Evolutionary conservation across 1,140 invertebrate genomes (phyloP), one percentile per base, ranked within the genome.

Genomic region (Muscidifurax raptorellus): DNA sequence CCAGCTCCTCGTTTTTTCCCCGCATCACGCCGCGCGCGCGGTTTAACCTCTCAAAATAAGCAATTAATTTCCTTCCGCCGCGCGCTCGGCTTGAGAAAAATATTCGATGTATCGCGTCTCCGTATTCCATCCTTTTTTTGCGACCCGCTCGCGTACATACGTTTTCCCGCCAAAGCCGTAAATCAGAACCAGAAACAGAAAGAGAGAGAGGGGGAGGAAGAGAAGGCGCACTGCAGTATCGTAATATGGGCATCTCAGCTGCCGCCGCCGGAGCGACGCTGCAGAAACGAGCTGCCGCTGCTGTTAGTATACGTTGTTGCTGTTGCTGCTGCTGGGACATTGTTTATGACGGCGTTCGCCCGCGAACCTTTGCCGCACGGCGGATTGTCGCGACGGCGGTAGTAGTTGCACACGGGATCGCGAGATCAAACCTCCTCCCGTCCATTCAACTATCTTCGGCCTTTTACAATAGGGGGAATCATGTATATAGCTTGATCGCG

Each of bases 301-400:
- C 74, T n/a, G 28, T 27, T 22, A 25, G 6, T 44, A n/a, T n/a
- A n/a, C n/a, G n/a, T n/a, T n/a, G n/a, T 40, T 40, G 36, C 36
- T 40, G 36, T 40, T 40, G 15, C 44, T 77, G 36, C 40, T 18
- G n/a, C 4, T 6, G 30, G 1, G 83, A 85, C 78, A 76, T 85
- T 85, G 78, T 85, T 85, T 85, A 85, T 80, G 83, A 80, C 83
- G 72, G 78, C 83, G 32, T 66, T 59, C 25, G 40, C 32, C 10
- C 77, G 52, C 32, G 18, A 27, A 77, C 76, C 28, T 22, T 30
- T 47, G n/a, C 32, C 67, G 30, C 64, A 9, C n/a, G 25, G 72
- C 74, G 27, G 74, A 83, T 83, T 84, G 77, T 79, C 83, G 66
- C 69, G 67, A 12, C 67, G 13, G 18, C 25, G 6, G 59, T 44